Evolutionary conservation across 2,888 invertebrate species (phyloP).

Genomic region (Phania funesta): DNA sequence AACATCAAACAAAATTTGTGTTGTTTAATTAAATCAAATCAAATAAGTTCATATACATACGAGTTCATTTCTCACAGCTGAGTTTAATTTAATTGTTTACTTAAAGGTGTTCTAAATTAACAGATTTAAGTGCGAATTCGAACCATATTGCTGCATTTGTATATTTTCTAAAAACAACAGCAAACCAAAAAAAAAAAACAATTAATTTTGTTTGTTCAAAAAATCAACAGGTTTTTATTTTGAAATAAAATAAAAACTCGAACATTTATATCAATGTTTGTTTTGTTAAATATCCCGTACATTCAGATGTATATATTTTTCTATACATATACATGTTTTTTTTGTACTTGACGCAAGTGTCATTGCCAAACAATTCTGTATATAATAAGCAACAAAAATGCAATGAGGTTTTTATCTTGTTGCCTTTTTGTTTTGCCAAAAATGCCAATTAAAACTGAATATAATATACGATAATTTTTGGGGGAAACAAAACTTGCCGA

Average conservation of each 20-base stretch:
- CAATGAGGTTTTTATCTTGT: conserved; percentile 4
- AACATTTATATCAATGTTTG: conserved; percentile 36
- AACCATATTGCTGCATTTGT: neutral
- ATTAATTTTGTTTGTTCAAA: neutral
- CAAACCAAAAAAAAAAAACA: neutral
- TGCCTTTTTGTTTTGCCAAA: conserved; percentile 65
- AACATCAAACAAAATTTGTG: neutral
- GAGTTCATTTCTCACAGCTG: conserved; percentile 40
- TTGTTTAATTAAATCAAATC: conserved; percentile 24
- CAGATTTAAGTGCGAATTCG: conserved; percentile 13
- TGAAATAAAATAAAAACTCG: conserved; percentile 25
- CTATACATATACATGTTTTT: conserved; percentile 51
- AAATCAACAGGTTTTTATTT: conserved; percentile 52
- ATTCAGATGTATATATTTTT: neutral
- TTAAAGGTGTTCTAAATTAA: conserved; percentile 6
- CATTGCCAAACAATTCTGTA: conserved; percentile 72
- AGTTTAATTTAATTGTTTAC: neutral
- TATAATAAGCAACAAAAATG: conserved; percentile 73
- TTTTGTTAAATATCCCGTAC: conserved; percentile 14
- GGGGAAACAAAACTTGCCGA: conserved; percentile 44
- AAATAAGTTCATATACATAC: conserved; percentile 2
- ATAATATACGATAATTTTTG: conserved; percentile 78
- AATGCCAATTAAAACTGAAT: conserved; percentile 79
- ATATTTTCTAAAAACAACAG: too few species aligned
- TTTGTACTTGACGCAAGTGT: conserved; percentile 77